Conservation (phyloP, 2,797 vertebrate genomes). For the Acridotheres tristis region DNA sequence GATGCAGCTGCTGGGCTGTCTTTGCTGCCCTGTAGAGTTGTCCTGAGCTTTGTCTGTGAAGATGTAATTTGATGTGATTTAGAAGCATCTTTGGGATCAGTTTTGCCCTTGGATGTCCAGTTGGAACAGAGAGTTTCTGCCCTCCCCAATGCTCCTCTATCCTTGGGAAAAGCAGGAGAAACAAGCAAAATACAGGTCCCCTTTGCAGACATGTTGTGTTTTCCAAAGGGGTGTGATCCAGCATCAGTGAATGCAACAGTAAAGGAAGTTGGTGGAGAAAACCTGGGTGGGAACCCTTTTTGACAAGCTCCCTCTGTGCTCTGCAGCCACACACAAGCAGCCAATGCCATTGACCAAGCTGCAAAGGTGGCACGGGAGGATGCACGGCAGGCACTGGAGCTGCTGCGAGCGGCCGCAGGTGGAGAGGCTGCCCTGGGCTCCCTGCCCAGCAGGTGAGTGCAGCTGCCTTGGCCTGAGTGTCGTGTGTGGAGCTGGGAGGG, state of each 20-base stretch:
- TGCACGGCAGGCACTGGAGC: constrained; percentile 70
- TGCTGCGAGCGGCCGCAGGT: constrained; percentile 60
- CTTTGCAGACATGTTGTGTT: fast-evolving
- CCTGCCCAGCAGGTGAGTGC: constrained; percentile 72
- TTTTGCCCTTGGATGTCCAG: neutral
- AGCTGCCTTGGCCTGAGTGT: fast-evolving
- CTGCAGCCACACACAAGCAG: constrained; percentile 80
- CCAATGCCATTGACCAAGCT: constrained; percentile 68
- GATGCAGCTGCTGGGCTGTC: neutral
- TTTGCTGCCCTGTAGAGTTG: neutral
- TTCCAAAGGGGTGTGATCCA: fast-evolving
- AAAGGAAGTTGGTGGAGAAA: neutral
- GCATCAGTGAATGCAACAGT: fast-evolving
- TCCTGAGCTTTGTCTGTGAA: neutral
- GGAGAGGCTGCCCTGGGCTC: neutral
- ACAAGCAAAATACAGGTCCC: fast-evolving
- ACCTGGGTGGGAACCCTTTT: fast-evolving
- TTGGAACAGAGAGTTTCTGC: neutral
- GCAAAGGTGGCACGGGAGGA: constrained; percentile 69
- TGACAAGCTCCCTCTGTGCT: neutral
- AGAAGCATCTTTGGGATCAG: neutral
- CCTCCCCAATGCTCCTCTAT: neutral
- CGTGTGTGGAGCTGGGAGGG: fast-evolving
- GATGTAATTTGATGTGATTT: neutral
- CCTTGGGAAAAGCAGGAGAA: neutral